Base-by-base conservation (phyloP, 2,113 vertebrate species). In the Eclectus roratus region DNA sequence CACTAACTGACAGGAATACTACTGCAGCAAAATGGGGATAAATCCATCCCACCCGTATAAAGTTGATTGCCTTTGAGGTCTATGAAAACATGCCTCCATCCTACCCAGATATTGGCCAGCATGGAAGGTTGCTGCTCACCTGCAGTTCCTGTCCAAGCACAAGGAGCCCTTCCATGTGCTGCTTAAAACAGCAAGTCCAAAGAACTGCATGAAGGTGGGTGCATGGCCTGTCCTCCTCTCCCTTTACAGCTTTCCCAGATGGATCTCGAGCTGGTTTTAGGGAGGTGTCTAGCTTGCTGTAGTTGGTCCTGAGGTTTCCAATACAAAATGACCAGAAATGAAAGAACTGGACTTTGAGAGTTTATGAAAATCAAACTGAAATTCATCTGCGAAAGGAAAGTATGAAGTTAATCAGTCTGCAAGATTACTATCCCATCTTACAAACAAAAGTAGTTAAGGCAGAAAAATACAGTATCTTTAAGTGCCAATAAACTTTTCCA, bases 401-500 rank as follows among this genome's bases (percentile, higher is more conserved):
- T 70, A 85, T 76, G 68, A 91, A n/a, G 76, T 50, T 84, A 90
- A 70, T 93, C 68, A 83, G 76, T 80, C 46, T 80, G 61, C 60
- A 65, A 33, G 70, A 68, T 90, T 70, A 58, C 88, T 73, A 74
- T 80, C 60, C 79, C 60, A 31, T 93, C 80, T 94, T 88, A 88
- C 80, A 96, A 92, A 85, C 95, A 94, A 88, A 87, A 95, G 82
- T 52, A 88, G 68, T 88, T 85, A 90, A 77, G 64, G 72, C 94
- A 95, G 80, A 94, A 96, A 92, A 88, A 91, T 73, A 80, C 58
- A 87, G 11, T 74, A 69, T 91, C 85, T 93, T 85, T 46, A 74
- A 80, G 85, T 18, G 71, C 91, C 82, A 94, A 60, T 90, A 92
- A 94, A 73, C 82, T 78, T 85, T 89, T 95, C 92, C 94, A 95